Evolutionary conservation across 2,113 vertebrate species (phyloP).

Genomic region (Strix aluco): DNA sequence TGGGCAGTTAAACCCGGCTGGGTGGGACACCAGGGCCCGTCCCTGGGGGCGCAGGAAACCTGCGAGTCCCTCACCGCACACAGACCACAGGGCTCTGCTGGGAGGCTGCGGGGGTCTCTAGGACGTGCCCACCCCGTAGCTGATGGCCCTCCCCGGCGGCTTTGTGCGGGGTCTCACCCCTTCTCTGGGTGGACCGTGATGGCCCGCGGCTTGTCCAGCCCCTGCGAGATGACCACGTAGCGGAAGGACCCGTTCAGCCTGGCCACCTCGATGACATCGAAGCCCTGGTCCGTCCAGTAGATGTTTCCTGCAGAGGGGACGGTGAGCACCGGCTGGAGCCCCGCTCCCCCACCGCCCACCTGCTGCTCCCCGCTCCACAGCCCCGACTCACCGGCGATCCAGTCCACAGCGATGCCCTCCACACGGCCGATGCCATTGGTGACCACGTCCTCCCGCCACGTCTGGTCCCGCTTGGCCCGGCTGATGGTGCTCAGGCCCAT

Average conservation of each 20-base stretch:
- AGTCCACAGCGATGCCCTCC: slow-evolving; percentile 96
- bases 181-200: slow-evolving; percentile 94
- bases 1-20: background rate
- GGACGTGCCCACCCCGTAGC: background rate
- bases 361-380: fast-evolving
- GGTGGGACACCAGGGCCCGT: background rate
- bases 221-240: slow-evolving; percentile 95
- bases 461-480: slow-evolving; percentile 94
- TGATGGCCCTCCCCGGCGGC: fast-evolving
- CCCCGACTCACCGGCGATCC: slow-evolving; percentile 86
- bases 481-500: slow-evolving; percentile 97
- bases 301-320: slow-evolving; percentile 86
- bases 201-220: slow-evolving; percentile 94
- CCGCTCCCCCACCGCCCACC: fast-evolving
- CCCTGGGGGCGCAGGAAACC: background rate
- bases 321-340: fast-evolving
- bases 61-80: fast-evolving
- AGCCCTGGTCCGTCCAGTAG: slow-evolving; percentile 98
- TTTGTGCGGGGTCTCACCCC: slow-evolving; percentile 73
- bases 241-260: slow-evolving; percentile 97
- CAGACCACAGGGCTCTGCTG: fast-evolving
- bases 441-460: slow-evolving; percentile 94
- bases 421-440: slow-evolving; percentile 96
- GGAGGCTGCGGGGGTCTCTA: background rate
- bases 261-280: slow-evolving; percentile 97